Evolutionary conservation across 2,888 invertebrate genomes (phyloP), one percentile per base, ranked within the genome.

Genomic region (Heteromyza rotundicornis): DNA sequence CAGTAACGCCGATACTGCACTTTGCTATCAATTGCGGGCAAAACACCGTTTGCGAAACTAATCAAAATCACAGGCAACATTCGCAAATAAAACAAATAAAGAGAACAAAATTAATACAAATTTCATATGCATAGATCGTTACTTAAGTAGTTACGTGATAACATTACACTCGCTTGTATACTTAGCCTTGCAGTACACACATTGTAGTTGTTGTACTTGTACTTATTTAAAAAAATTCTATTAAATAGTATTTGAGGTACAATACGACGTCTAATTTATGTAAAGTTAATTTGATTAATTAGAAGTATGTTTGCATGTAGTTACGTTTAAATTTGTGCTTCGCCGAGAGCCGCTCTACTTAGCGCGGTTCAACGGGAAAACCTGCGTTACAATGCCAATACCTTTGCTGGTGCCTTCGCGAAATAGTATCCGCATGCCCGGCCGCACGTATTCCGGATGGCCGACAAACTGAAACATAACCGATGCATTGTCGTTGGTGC

Each of bases 391-490:
- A 74, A 90, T 90, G 1, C 95, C 96, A 69, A 94, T 91, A 35
- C 94, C 96, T 82, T 94, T 94, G 35, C 94, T 90, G 66, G 87
- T 87, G 8, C 94, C 94, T 76, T 94, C 94, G 54, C 95, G 86
- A 77, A 96, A 92, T 44, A 96, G 85, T 24, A 96, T 85, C 57
- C 95, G 84, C 86, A 95, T 86, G 59, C 94, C 89, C 1, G 86
- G 59, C 69, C 91, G 83, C 12, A 98, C 88, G 83, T 92, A 94
- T 82, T 98, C 98, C 0, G 97, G 96, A 78, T 94, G 91, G 51
- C 92, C 87, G 61, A 92, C 88, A 82, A 98, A 96, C 62, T 92
- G 88, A 84, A 98, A 96, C 74, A 94, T 84, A 0, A 96, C 95
- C 0, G 92, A 90, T 0, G 94, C 95, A 5, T 88, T 88, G 74